Base-by-base conservation (phyloP, 2,113 vertebrate species). In the Myotis brandtii region DNA sequence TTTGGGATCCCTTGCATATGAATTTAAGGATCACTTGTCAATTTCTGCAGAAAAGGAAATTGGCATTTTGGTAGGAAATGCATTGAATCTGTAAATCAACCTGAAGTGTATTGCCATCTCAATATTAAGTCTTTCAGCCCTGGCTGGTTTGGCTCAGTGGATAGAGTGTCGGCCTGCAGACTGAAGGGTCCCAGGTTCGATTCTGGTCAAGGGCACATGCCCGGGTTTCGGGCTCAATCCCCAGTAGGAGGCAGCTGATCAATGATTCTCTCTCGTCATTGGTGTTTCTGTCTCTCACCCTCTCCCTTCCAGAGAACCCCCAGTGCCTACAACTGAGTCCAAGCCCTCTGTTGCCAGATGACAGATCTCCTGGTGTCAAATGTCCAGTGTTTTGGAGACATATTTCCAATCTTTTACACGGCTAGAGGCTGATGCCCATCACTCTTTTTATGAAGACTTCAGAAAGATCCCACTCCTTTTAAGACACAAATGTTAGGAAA, bases 401-500 rank as follows among this genome's bases (percentile, higher is more conserved):
- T 64, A 62, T 91, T 88, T 73, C 92, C 43, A 77, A 27, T 79
- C 64, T 89, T 79, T 37, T 21, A 18, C 23, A 9, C 30, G 21
- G 6, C 3, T 9, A 46, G 70, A 23, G 32, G 21, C 79, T 66
- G 85, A 56, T 93, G 20, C 6, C 9, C 52, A 37, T 83, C 48
- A 23, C 3, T 77, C 5, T 77, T 94, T 73, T 90, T 80, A 14
- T 85, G 34, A 48, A 81, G 70, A 94, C 34, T 86, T 90, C 37
- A 88, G 23, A 95, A 84, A 48, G 9, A 4, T 84, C 73, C 32
- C 17, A 56, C 8, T 94, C 27, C 69, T 87, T 84, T 70, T 79
- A 75, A 88, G 40, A 82, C 54, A 73, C 14, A 70, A 48, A 40
- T 92, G 34, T 80, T 76, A 81, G 66, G 64, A 52, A 92, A 94